Evolutionary conservation across 2,888 invertebrate genomes (phyloP), one percentile per base, ranked within the genome.

Genomic region (Taphrorychus bicolor): DNA sequence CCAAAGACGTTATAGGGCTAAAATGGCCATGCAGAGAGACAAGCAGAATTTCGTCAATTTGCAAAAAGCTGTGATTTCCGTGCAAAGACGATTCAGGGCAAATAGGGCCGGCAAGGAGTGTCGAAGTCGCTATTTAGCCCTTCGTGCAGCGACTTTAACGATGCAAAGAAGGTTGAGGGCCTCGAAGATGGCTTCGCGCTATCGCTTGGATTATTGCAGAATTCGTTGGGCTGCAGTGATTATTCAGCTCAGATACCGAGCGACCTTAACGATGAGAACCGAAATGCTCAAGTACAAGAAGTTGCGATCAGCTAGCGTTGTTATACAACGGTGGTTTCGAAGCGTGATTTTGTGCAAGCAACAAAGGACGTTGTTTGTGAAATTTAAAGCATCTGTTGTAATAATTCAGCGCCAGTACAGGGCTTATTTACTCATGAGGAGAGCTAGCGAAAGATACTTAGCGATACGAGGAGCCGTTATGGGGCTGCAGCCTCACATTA

Each of bases 1-100:
- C 66, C 86, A 87, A 74, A 79, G 83, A 45, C 76, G 82, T 14
- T 83, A 80, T 70, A 84, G 85, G 42, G 81, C 84, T 11, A 82
- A 81, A 2, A 5, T 5, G 32, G 7, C 17, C 14, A 49, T 17
- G 49, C n/a, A 49, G 11, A 48, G 17, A 48, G 48, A 56, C 32
- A 16, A 41, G 16, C 32, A 32, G 11, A 17, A 16, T 21, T 65
- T 41, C 19, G 11, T 24, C 7, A 11, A 18, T 24, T 11, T 59
- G 24, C 40, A 45, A 23, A 65, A 53, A 45, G 40, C 53, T n/a
- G 16, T 32, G 5, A 21, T 73, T 22, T 32, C 2, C 18, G 56
- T 74, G 18, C 74, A 74, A 48, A 64, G 53, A n/a, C 49, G 60
- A n/a, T 73, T 66, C 53, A 68, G 70, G 41, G 64, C 64, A 22